phyloP scores from a whole-genome alignment of 2,113 vertebrate genomes.

The Corydoras maculifer region DNA sequence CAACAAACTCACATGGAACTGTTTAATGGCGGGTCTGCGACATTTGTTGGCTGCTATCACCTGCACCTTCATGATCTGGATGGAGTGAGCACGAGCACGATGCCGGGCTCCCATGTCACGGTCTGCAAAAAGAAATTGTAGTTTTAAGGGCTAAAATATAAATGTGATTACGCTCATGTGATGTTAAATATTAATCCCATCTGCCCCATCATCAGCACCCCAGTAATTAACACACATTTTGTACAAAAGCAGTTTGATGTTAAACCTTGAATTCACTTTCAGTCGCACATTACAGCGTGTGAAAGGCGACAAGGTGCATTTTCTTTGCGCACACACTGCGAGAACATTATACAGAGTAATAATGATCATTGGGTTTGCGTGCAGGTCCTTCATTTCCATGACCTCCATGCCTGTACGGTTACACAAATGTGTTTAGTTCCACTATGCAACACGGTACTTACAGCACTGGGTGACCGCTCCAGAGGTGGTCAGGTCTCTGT shows the following conservation, averaged over 20 bases:
- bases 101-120: constrained; percentile 96
- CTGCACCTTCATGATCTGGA: constrained; percentile 98
- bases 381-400: constrained; percentile 37
- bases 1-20: constrained; percentile 86
- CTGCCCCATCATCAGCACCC: too few species aligned
- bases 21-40: constrained; percentile 91
- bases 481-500: constrained; percentile 90
- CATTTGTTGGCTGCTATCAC: constrained; percentile 92
- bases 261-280: constrained; percentile 75
- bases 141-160: too few species aligned
- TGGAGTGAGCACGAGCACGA: constrained; percentile 87
- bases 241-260: constrained; percentile 38
- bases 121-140: constrained; percentile 59
- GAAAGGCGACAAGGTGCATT: constrained; percentile 78
- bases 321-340: constrained; percentile 71
- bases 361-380: constrained; percentile 74
- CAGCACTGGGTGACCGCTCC: constrained; percentile 97
- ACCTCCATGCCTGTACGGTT: background rate
- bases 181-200: too few species aligned
- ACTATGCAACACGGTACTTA: constrained; percentile 60
- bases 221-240: too few species aligned
- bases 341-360: constrained; percentile 60
- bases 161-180: too few species aligned
- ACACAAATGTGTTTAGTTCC: background rate
- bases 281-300: constrained; percentile 63